Base-by-base conservation (phyloP, 1,140 invertebrate genomes). In the Formica selysi region DNA sequence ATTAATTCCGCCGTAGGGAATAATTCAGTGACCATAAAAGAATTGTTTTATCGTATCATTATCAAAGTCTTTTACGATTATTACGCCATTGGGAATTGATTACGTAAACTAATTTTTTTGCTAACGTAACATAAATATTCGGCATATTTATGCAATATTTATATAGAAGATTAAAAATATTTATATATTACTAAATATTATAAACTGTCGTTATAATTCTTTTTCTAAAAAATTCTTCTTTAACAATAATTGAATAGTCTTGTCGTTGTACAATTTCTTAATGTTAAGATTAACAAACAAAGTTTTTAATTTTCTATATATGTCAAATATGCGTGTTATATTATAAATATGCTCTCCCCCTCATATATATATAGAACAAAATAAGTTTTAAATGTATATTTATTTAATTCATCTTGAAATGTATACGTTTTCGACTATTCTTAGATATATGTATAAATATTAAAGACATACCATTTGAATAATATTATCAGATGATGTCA, bases 401-500 rank as follows among this genome's bases (percentile, higher is more conserved):
- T 38, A n/a, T 67, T 68, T 32, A 73, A 73, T 54, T 73, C 7
- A 74, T 41, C 41, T 26, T 64, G 2, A 62, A 11, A 76, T 32
- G 19, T 44, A 19, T 61, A 1, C 11, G 1, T 10, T 62, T 76
- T 2, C n/a, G 6, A 7, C 1, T 54, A 36, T 26, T 13, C 44
- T 54, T 4, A 59, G 6, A 71, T 13, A 44, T 44, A 65, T 11
- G 2, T 64, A 44, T 7, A 76, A 16, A 62, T 16, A 76, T 79
- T 65, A 44, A 54, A 26, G 57, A 44, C 41, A 86, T 89, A 94
- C 93, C 92, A 93, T 36, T 54, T 93, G 88, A 1, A 94, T 80
- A 62, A 94, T 86, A 62, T 93, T 94, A 13, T 94, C 91, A 44
- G 87, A 78, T 3, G 91, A 86, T 8, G 93, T 93, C 26, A 93